Percentiles rank a stretch among this genome's conserved stretches.
These are phyloP conservation scores for Ariopsis seemanni DNA, from an alignment of 2,113 vertebrate species.

Conservation along the genomic window DNA sequence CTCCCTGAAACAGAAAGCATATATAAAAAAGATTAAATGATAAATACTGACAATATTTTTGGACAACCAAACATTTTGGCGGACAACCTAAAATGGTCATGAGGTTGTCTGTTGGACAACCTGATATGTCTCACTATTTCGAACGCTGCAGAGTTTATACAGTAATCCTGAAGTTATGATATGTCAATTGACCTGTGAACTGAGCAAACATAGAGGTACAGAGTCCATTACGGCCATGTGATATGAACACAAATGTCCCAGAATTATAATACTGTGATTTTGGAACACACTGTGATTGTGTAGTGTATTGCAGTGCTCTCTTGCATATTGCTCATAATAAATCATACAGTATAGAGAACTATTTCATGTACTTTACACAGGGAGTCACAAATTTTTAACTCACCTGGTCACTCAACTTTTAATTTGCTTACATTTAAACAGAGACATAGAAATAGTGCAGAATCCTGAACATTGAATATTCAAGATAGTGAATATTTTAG, in stretches of 20 bases:
- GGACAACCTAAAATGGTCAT: too few relatives aligned
- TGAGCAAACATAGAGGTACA: background rate
- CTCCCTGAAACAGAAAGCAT: too few relatives aligned
- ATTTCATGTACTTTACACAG: background rate
- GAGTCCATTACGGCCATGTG: background rate
- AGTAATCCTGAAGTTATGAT: background rate
- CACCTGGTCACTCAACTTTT: conserved; percentile 90
- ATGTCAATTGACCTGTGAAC: background rate
- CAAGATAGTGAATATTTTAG: background rate
- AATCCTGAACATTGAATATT: background rate
- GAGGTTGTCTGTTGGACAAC: too few relatives aligned
- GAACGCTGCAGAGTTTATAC: background rate
- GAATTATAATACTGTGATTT: background rate
- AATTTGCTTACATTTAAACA: too few relatives aligned
- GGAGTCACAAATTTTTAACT: conserved; percentile 32
- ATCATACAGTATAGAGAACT: background rate
- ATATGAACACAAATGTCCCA: background rate
- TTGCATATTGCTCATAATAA: too few relatives aligned
- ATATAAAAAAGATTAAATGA: too few relatives aligned
- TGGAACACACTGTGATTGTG: background rate
- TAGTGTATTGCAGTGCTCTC: background rate
- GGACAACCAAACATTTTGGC: too few relatives aligned
- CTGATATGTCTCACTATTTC: too few relatives aligned
- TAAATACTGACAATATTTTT: too few relatives aligned
- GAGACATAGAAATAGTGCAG: too few relatives aligned